phyloP scores from a whole-genome alignment of 2,888 invertebrate genomes.

The Siphonodentalium dalli region DNA sequence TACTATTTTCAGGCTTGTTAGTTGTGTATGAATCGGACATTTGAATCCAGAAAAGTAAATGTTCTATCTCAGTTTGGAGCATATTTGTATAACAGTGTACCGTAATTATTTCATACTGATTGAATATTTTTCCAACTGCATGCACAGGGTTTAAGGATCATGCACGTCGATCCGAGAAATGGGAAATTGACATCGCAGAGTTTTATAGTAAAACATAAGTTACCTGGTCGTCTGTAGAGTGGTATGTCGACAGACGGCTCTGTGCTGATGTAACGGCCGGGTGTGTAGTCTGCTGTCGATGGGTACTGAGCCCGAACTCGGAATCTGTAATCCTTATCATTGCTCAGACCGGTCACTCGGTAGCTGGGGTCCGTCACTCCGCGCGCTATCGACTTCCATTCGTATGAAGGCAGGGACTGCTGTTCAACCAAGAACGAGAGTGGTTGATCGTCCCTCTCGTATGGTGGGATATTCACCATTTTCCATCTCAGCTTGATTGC shows the following conservation, averaged over 20 bases:
- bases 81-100: no score
- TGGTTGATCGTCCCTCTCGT: constrained; percentile 42
- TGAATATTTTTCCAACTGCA: no score
- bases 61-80: no score
- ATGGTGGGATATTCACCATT: constrained; percentile 47
- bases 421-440: constrained; percentile 52
- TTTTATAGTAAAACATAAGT: constrained; percentile 28
- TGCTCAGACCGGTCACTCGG: constrained; percentile 71
- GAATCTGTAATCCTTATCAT: constrained; percentile 94
- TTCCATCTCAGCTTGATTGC: constrained; percentile 45
- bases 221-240: constrained; percentile 53
- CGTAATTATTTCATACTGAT: no score
- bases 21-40: no score
- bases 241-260: constrained; percentile 90
- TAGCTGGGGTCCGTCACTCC: constrained; percentile 46
- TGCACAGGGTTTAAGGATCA: no score
- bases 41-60: no score
- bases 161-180: no score
- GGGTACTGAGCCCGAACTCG: constrained; percentile 89
- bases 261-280: no score
- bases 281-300: no score
- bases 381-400: constrained; percentile 50
- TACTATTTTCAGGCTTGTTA: no score
- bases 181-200: no score
- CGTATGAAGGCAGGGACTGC: constrained; percentile 45